Conservation (phyloP, 2,113 vertebrate genomes). For the Carassius gibelio region DNA sequence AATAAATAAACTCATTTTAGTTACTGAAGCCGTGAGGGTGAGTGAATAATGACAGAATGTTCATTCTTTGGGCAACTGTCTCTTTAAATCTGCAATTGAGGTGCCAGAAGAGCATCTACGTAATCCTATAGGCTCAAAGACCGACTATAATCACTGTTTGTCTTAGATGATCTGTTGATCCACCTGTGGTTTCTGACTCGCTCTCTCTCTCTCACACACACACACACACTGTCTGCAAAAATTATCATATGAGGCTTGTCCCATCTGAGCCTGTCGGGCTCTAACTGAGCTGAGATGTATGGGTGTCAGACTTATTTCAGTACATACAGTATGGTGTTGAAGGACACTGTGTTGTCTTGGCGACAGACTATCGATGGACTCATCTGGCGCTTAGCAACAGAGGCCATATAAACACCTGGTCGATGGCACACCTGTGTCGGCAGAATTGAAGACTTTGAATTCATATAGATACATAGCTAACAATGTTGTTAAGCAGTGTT, state of each 20-base stretch:
- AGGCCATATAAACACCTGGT: slow-evolving; percentile 48
- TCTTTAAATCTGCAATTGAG: neutral
- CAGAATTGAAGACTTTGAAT: neutral
- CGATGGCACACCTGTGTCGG: slow-evolving; percentile 26
- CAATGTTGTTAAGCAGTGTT: slow-evolving; percentile 7
- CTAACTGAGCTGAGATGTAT: neutral
- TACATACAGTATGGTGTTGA: slow-evolving; percentile 3
- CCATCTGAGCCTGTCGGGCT: neutral
- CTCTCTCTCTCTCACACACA: neutral
- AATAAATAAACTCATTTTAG: neutral
- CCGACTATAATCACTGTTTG: neutral
- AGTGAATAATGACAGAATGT: neutral
- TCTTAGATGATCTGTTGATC: neutral
- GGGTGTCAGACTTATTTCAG: slow-evolving; percentile 35
- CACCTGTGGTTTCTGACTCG: neutral
- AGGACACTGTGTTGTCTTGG: slow-evolving; percentile 50
- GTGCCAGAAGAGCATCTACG: neutral
- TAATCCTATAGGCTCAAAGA: slow-evolving; percentile 17
- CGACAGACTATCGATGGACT: slow-evolving; percentile 33
- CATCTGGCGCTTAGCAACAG: slow-evolving; percentile 49
- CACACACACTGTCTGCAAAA: neutral
- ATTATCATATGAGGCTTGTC: neutral
- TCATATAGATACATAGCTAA: neutral
- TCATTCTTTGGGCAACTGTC: neutral
- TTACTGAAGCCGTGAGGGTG: neutral